Base-by-base conservation (phyloP, 2,797 vertebrate genomes). In the Holocentrus rufus region DNA sequence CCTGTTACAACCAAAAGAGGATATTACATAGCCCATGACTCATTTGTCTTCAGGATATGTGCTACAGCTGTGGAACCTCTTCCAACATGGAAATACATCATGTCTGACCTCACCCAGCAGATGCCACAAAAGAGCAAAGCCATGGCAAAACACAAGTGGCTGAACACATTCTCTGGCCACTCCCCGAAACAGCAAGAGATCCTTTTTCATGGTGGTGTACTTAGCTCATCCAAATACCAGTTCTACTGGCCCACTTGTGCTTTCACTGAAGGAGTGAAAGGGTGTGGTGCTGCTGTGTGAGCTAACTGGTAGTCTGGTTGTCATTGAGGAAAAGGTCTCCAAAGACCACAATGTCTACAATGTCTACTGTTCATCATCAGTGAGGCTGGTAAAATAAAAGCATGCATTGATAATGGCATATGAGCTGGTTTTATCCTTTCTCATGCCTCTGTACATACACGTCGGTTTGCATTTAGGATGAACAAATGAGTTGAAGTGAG, bases 211-310 rank as follows among this genome's bases (percentile, higher is more conserved):
- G 57, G 42, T 22, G 2, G 49, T 70, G 70, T 57, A 59, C 72
- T 76, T 2, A 75, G 83, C 87, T 87, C 78, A 86, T 86, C 57
- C 68, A 81, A 89, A 91, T 87, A 89, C 88, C 89, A 91, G 88
- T 88, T 88, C 52, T 52, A 77, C 88, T 65, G 79, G 85, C 62
- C 76, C 60, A 57, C 67, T 82, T 66, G 80, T 85, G 77, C 81
- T 79, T 56, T 83, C 27, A 53, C 5, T 2, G 54, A 79, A 73
- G 69, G 75, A 81, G 73, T 1, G 1, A 59, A 27, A 82, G 89
- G 89, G 88, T 63, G 86, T 85, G 88, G 81, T 47, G 54, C 71
- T 47, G 20, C 67, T 63, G 70, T 63, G 49, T 76, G 74, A 81
- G 69, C 65, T 73, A 42, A 79, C 70, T 74, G 56, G 69, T 4